Conservation (phyloP, 2,113 vertebrate genomes). For the Labrus mixtus region DNA sequence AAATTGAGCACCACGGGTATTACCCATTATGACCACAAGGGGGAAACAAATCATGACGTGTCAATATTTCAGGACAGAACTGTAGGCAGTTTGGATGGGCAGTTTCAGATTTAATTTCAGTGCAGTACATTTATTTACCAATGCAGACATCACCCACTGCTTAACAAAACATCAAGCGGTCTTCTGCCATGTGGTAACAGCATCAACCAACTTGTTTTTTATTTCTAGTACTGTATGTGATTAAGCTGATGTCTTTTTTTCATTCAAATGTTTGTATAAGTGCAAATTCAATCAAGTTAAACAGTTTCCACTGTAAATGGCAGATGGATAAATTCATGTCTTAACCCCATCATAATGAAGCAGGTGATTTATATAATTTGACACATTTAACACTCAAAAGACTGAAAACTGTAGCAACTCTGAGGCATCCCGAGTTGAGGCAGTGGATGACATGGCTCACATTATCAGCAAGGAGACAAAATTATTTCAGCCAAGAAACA, state of each 20-base stretch:
- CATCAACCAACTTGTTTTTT: not conserved
- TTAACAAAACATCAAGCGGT: slow-evolving; percentile 13
- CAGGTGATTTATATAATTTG: slow-evolving; percentile 15
- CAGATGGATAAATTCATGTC: not conserved
- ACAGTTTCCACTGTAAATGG: not conserved
- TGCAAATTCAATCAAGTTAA: slow-evolving; percentile 25
- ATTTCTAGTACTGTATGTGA: not conserved
- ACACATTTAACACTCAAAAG: slow-evolving; percentile 33
- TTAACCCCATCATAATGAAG: no score
- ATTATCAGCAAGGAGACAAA: slow-evolving; percentile 3
- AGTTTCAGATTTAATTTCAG: slow-evolving; percentile 64
- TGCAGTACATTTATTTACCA: slow-evolving; percentile 23
- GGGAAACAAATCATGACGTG: not conserved
- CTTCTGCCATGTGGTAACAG: not conserved
- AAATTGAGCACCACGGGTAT: not conserved
- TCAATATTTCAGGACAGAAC: slow-evolving; percentile 1
- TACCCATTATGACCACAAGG: slow-evolving; percentile 32
- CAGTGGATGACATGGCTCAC: slow-evolving; percentile 20
- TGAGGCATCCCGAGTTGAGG: slow-evolving; percentile 8
- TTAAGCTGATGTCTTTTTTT: not conserved
- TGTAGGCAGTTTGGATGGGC: slow-evolving; percentile 4
- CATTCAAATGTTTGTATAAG: not conserved
- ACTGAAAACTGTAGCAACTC: slow-evolving; percentile 9
- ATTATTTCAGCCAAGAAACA: slow-evolving; percentile 19
- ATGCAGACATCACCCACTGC: not conserved